These are phyloP conservation scores for Ichneumon xanthorius DNA, from an alignment of 2,888 invertebrate species.

Conservation along the genomic window DNA sequence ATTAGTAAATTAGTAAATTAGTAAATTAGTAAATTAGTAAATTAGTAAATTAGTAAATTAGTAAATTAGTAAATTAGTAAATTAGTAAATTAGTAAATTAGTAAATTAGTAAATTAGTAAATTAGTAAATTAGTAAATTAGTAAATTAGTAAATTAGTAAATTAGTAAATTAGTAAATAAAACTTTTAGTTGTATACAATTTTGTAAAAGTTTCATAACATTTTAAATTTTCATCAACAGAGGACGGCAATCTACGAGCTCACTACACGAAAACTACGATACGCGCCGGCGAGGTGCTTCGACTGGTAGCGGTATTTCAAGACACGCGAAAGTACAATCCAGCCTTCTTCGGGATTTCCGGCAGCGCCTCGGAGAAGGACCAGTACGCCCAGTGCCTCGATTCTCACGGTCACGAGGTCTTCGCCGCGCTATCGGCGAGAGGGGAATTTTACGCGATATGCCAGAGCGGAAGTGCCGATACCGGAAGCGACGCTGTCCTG, in stretches of 20 bases:
- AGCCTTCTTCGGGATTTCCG: slow-evolving; percentile 82
- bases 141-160: not conserved
- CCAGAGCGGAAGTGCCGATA: slow-evolving; percentile 84
- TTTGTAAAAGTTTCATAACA: not conserved
- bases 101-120: too few species aligned
- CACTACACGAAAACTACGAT: slow-evolving; percentile 86
- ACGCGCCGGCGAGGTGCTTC: slow-evolving; percentile 85
- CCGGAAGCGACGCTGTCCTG: slow-evolving; percentile 84
- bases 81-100: too few species aligned
- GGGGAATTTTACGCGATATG: slow-evolving; percentile 86
- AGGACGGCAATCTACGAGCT: slow-evolving; percentile 83
- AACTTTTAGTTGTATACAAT: not conserved
- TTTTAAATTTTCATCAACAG: slow-evolving; percentile 69
- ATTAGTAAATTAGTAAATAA: not conserved
- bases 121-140: too few species aligned
- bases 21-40: too few species aligned
- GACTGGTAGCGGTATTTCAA: slow-evolving; percentile 86
- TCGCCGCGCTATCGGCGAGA: slow-evolving; percentile 85
- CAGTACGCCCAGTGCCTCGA: slow-evolving; percentile 86
- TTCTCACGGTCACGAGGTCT: slow-evolving; percentile 84
- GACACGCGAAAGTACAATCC: slow-evolving; percentile 84
- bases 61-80: too few species aligned
- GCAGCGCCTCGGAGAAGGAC: slow-evolving; percentile 82
- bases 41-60: too few species aligned
- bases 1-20: too few species aligned